phyloP scores from a whole-genome alignment of 2,113 vertebrate genomes.

The Illadopsis cleaveri region DNA sequence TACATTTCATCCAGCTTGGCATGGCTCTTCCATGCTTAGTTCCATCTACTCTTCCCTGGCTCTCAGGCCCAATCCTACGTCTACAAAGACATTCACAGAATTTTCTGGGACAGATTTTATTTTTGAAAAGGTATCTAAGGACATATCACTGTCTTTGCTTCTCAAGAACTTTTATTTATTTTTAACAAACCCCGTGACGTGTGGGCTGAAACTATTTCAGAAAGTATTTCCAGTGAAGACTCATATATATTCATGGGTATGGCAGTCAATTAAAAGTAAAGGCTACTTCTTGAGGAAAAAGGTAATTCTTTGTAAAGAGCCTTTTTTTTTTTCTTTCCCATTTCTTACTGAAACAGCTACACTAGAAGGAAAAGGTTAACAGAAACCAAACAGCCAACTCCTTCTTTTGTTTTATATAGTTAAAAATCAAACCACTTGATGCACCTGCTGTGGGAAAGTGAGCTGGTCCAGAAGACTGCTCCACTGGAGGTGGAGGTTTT shows the following conservation, averaged over 20 bases:
- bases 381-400: neutral
- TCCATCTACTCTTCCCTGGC: neutral
- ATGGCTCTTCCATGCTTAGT: neutral
- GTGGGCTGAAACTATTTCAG: conserved; percentile 34
- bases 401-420: conserved; percentile 14
- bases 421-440: conserved; percentile 43
- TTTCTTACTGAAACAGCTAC: neutral
- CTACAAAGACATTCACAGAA: neutral
- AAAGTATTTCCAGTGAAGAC: neutral
- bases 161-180: conserved; percentile 40
- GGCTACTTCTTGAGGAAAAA: neutral
- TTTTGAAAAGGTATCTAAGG: neutral
- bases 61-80: neutral
- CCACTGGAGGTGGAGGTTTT: neutral
- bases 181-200: conserved; percentile 20
- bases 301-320: neutral
- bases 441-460: neutral
- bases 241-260: neutral
- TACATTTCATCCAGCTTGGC: neutral
- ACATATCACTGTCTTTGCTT: conserved; percentile 6
- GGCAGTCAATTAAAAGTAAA: neutral
- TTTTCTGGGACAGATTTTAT: neutral
- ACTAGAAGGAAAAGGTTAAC: neutral
- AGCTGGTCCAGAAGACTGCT: neutral
- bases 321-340: neutral